These are phyloP conservation scores for Automeris io DNA, from an alignment of 2,888 invertebrate species.

Conservation along the genomic window DNA sequence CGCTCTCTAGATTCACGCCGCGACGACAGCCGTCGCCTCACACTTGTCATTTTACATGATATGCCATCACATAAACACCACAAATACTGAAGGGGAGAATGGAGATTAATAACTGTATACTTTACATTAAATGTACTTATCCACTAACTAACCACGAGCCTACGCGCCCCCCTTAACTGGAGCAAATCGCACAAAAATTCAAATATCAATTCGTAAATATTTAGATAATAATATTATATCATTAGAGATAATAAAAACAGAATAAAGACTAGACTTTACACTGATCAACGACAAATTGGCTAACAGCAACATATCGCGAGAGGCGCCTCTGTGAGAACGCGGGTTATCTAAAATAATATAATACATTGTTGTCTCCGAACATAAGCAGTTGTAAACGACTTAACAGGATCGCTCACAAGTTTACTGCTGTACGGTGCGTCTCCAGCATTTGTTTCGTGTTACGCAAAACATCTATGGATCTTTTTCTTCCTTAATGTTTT, in stretches of 20 bases:
- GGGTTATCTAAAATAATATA: constrained; percentile 11
- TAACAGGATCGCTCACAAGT: neutral
- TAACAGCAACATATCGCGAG: constrained; percentile 63
- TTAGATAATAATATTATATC: constrained; percentile 60
- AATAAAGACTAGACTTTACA: constrained; percentile 78
- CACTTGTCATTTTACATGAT: constrained; percentile 37
- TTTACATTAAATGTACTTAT: constrained; percentile 72
- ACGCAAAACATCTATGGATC: too few species aligned
- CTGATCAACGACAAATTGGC: constrained; percentile 72
- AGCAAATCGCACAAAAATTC: constrained; percentile 60
- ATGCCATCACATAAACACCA: constrained; percentile 60
- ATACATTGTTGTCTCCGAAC: constrained; percentile 3
- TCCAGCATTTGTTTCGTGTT: too few species aligned
- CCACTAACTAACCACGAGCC: constrained; percentile 72
- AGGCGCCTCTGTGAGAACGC: constrained; percentile 36
- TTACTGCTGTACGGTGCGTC: too few species aligned
- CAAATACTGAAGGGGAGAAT: constrained; percentile 74
- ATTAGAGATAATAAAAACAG: constrained; percentile 72
- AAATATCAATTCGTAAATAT: constrained; percentile 74
- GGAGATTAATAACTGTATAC: constrained; percentile 71
- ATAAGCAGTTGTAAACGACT: neutral
- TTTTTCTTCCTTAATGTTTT: too few species aligned
- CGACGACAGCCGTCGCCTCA: constrained; percentile 22
- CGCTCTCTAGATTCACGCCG: constrained; percentile 30
- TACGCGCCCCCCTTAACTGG: constrained; percentile 49